Evolutionary conservation across 2,888 invertebrate genomes (phyloP).

Genomic region (Noctua pronuba): DNA sequence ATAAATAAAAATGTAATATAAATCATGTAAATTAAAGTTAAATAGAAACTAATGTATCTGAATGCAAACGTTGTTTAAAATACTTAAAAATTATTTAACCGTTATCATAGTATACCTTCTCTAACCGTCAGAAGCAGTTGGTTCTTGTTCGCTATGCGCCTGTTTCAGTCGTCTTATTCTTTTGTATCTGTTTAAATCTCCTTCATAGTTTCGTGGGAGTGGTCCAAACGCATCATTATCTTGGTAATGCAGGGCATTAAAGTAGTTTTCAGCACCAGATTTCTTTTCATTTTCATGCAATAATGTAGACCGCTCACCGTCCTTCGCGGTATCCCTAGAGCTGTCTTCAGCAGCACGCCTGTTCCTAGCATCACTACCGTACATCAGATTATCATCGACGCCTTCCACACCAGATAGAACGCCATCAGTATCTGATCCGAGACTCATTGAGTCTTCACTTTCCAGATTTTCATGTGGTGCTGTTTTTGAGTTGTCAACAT

Average conservation of each 20-base stretch:
- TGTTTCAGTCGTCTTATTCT: conserved; percentile 83
- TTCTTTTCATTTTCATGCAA: conserved; percentile 68
- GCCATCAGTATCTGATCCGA: conserved; percentile 85
- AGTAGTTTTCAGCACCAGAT: conserved; percentile 67
- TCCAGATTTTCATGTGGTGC: conserved; percentile 66
- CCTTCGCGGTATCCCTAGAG: conserved; percentile 52
- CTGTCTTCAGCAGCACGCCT: conserved; percentile 73
- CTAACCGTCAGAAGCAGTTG: conserved; percentile 53
- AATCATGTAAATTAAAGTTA: conserved; percentile 65
- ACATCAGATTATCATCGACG: conserved; percentile 85
- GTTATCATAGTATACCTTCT: conserved; percentile 37
- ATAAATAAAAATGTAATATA: conserved; percentile 70
- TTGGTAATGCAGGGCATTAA: conserved; percentile 76
- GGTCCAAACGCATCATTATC: conserved; percentile 83
- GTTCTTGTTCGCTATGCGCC: conserved; percentile 62
- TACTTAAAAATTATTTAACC: conserved; percentile 64
- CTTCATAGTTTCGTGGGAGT: conserved; percentile 78
- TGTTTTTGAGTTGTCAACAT: conserved; percentile 60
- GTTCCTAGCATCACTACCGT: conserved; percentile 75
- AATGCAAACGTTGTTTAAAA: conserved; percentile 64
- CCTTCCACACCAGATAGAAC: conserved; percentile 83
- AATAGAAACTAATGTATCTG: conserved; percentile 64
- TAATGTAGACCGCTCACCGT: conserved; percentile 67
- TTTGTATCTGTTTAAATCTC: conserved; percentile 82
- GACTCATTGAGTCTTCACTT: conserved; percentile 69